Evolutionary conservation across 2,113 vertebrate species (phyloP).

Genomic region (Paedocypris sp.): DNA sequence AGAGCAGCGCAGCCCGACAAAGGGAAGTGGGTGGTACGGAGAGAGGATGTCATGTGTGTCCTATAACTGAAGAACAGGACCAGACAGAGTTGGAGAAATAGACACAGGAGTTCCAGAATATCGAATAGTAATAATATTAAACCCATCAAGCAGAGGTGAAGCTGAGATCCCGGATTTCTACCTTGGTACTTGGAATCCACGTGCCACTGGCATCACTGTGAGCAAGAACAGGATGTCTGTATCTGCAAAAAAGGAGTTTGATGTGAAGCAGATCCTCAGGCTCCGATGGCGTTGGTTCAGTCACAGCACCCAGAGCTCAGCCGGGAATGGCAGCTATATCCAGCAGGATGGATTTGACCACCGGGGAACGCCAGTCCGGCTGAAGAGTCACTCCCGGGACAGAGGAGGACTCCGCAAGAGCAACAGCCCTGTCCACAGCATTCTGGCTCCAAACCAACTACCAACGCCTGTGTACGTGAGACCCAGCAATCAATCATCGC

Average conservation of each 20-base stretch:
- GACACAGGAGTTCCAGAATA: slow-evolving; percentile 61
- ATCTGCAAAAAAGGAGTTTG: slow-evolving; percentile 92
- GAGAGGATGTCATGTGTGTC: slow-evolving; percentile 63
- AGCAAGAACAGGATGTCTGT: slow-evolving; percentile 73
- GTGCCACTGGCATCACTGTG: slow-evolving; percentile 45
- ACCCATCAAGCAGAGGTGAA: slow-evolving; percentile 48
- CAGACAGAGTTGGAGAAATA: slow-evolving; percentile 54
- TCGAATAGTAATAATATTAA: too few relatives aligned
- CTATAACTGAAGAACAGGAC: slow-evolving; percentile 60
- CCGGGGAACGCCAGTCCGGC: slow-evolving; percentile 71
- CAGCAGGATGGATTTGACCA: slow-evolving; percentile 90
- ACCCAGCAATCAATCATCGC: slow-evolving; percentile 68
- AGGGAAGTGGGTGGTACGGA: slow-evolving; percentile 46
- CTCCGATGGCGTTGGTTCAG: slow-evolving; percentile 96
- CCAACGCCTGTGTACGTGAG: slow-evolving; percentile 69
- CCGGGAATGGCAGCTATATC: slow-evolving; percentile 74
- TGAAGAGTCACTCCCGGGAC: slow-evolving; percentile 86
- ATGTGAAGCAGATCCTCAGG: slow-evolving; percentile 93
- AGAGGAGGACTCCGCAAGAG: slow-evolving; percentile 74
- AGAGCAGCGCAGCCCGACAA: slow-evolving; percentile 23
- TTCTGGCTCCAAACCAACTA: slow-evolving; percentile 71
- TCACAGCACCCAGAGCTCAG: slow-evolving; percentile 80
- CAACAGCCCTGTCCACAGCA: slow-evolving; percentile 77
- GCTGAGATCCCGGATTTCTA: slow-evolving; percentile 40
- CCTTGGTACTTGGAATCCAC: slow-evolving; percentile 45